Conservation (phyloP, 2,888 invertebrate genomes). For the Chouioia cunea region DNA sequence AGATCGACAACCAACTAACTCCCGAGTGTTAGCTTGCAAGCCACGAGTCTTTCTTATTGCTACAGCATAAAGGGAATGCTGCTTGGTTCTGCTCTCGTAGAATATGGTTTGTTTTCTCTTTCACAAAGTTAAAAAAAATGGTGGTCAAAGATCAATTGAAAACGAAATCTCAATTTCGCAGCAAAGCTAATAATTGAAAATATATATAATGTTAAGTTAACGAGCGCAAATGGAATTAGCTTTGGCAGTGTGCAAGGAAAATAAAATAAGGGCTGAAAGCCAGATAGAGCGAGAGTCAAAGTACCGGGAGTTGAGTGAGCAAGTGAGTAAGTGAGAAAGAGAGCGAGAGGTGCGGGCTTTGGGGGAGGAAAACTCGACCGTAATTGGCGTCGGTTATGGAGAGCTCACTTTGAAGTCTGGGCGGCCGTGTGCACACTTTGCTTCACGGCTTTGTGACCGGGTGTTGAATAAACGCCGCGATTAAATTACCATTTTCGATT, state of each 20-base stretch:
- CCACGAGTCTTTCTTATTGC: no score
- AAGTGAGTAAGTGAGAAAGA: conserved; percentile 19
- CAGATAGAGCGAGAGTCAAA: not conserved
- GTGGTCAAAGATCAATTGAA: no score
- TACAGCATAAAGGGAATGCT: no score
- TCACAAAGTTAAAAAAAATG: no score
- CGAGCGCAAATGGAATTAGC: not conserved
- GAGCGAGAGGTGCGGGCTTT: conserved; percentile 24
- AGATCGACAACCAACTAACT: no score
- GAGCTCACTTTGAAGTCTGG: conserved; percentile 59
- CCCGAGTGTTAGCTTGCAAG: no score
- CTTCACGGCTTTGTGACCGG: conserved; percentile 52
- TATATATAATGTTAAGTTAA: not conserved
- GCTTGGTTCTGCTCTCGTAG: no score
- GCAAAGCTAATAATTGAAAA: no score
- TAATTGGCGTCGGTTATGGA: conserved; percentile 59
- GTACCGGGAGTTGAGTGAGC: no score
- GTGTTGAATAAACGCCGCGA: conserved; percentile 57
- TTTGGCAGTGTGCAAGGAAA: conserved; percentile 2
- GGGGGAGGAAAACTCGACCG: conserved; percentile 43
- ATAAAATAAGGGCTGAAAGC: conserved; percentile 18
- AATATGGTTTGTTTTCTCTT: no score
- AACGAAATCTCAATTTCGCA: no score
- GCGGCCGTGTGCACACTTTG: conserved; percentile 40
- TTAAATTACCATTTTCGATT: conserved; percentile 60